Percentiles rank a stretch among this genome's conserved stretches.
Evolutionary conservation across 2,888 invertebrate species (phyloP).

Genomic region (Orthonychiurus folsomi): DNA sequence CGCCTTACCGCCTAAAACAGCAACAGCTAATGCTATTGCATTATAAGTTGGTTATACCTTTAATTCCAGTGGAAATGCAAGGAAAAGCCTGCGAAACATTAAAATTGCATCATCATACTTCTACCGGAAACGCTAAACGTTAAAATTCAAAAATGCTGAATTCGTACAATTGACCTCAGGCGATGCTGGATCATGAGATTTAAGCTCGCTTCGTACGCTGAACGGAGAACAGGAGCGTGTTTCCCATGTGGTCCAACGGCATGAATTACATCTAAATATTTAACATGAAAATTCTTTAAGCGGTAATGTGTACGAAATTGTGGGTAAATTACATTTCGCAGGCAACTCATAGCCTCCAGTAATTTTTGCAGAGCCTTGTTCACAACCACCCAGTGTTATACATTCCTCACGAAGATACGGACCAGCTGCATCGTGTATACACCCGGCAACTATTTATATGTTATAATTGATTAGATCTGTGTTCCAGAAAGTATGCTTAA

Average conservation of each 20-base stretch:
- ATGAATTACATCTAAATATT: constrained; percentile 68
- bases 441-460: constrained; percentile 64
- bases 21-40: constrained; percentile 15
- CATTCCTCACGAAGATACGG: constrained; percentile 61
- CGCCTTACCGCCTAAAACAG: too few species aligned
- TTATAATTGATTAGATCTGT: not conserved
- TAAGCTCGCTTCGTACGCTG: constrained; percentile 64
- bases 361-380: constrained; percentile 72
- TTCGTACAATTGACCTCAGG: constrained; percentile 56
- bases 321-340: constrained; percentile 59
- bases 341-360: constrained; percentile 74
- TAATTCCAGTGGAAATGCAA: constrained; percentile 85
- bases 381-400: constrained; percentile 60
- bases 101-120: too few species aligned
- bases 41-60: constrained; percentile 47
- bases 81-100: constrained; percentile 62
- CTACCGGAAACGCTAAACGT: constrained; percentile 3
- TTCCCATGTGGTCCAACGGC: constrained; percentile 79
- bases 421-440: constrained; percentile 77
- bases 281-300: not conserved
- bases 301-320: not conserved
- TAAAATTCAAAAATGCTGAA: not conserved
- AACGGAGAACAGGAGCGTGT: constrained; percentile 53
- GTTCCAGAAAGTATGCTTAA: not conserved
- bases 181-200: constrained; percentile 51